Base-by-base conservation (phyloP, 2,797 vertebrate species). In the Enoplosus armatus region DNA sequence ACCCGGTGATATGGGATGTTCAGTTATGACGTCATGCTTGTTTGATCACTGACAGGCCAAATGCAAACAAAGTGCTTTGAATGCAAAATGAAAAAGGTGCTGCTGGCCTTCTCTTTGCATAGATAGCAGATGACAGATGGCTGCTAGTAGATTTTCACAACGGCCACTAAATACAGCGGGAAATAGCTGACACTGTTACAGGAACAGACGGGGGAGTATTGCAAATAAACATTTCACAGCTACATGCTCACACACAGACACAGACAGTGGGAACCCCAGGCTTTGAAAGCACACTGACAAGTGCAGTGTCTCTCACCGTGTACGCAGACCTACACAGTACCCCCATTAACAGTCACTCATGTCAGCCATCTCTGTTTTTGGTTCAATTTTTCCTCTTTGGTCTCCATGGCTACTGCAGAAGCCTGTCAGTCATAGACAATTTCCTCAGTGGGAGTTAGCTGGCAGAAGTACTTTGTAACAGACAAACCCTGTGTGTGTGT, bases 61-160 rank as follows among this genome's bases (percentile, higher is more conserved):
- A 89, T 80, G 80, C 85, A 92, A 92, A 90, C 83, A 90, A 72
- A 75, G 74, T 79, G 74, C 75, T 90, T 79, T 82, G 77, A 83
- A 92, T 89, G 76, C 83, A 87, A 81, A 88, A 79, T 80, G 37
- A 78, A n/a, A 82, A 88, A 88, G 80, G 84, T 91, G 78, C 79
- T 83, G 83, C 75, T 89, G 60, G 78, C 54, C 55, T 29, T 41
- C 51, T 86, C 86, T 93, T 91, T 93, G 90, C 91, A 93, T 90
- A 89, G 85, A 90, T 80, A 85, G 77, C 85, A 89, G 85, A 79
- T 89, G 85, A 89, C 90, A 93, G 90, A 90, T 87, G 87, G 90
- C 81, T 79, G 73, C 76, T 62, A 26, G 80, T 82, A 58, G 72
- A 77, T 86, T 87, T 73, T 85, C 68, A 82, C 80, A 85, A 93